Conservation (phyloP, 2,888 invertebrate genomes). For the Ptilodon capucinus region DNA sequence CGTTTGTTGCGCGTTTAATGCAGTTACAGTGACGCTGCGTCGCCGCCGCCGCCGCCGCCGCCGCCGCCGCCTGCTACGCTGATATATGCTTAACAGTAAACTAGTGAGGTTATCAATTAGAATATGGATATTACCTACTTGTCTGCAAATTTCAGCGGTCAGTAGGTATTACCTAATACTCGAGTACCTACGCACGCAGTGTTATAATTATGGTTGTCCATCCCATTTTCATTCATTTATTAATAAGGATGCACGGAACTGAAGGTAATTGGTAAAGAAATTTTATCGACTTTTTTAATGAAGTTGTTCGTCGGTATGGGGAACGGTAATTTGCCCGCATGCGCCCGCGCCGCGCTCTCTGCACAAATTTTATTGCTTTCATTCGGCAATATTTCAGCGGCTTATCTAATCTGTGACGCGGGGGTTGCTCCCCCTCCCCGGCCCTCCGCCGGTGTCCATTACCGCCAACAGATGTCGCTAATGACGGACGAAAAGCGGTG, state of each 20-base stretch:
- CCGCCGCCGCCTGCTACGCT: too few species aligned
- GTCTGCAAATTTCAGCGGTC: too few species aligned
- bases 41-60: neutral
- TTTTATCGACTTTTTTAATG: constrained; percentile 6
- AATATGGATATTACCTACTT: too few species aligned
- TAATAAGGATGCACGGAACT: constrained; percentile 1
- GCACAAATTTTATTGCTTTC: constrained; percentile 1
- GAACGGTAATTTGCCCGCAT: constrained; percentile 4
- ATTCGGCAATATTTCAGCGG: constrained; percentile 26
- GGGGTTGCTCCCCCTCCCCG: constrained; percentile 8
- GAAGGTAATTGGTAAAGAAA: neutral
- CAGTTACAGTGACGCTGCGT: constrained; percentile 8
- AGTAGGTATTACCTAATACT: too few species aligned
- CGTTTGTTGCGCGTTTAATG: constrained; percentile 3
- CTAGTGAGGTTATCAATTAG: too few species aligned
- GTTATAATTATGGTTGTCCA: too few species aligned
- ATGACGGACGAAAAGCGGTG: constrained; percentile 11
- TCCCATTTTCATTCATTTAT: neutral
- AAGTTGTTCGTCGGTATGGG: constrained; percentile 7
- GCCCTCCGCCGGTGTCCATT: neutral
- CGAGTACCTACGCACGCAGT: too few species aligned
- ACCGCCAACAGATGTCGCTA: constrained; percentile 32
- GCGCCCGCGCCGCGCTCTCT: constrained; percentile 1
- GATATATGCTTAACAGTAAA: too few species aligned
- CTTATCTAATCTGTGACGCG: constrained; percentile 25